Conservation (phyloP, 1,140 invertebrate genomes). For the Melanaphis sacchari region DNA sequence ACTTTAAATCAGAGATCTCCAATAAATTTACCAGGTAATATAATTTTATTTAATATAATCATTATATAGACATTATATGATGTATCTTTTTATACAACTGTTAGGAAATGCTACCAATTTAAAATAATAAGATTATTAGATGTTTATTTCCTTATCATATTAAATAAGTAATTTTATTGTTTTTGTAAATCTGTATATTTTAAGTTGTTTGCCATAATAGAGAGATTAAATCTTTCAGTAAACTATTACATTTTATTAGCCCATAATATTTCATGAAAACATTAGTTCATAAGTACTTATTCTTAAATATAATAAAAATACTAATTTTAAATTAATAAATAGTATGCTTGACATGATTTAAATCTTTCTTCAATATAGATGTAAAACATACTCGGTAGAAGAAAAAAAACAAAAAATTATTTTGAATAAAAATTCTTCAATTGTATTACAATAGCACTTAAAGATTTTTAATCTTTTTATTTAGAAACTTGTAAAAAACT, state of each 20-base stretch:
- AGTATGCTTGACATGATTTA: neutral
- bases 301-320: neutral
- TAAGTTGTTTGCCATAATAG: neutral
- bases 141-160: no score
- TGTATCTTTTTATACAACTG: neutral
- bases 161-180: neutral
- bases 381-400: no score
- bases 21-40: conserved; percentile 62
- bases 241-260: neutral
- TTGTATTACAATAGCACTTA: no score
- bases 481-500: no score
- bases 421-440: no score
- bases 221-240: neutral
- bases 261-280: no score
- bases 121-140: neutral
- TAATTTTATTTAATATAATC: neutral
- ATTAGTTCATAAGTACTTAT: neutral
- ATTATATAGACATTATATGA: neutral
- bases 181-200: neutral
- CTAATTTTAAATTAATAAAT: neutral
- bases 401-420: no score
- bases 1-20: conserved; percentile 61
- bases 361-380: no score
- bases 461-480: no score
- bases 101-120: neutral